phyloP scores from a whole-genome alignment of 2,113 vertebrate species.

The Paradoxurus hermaphroditus region DNA sequence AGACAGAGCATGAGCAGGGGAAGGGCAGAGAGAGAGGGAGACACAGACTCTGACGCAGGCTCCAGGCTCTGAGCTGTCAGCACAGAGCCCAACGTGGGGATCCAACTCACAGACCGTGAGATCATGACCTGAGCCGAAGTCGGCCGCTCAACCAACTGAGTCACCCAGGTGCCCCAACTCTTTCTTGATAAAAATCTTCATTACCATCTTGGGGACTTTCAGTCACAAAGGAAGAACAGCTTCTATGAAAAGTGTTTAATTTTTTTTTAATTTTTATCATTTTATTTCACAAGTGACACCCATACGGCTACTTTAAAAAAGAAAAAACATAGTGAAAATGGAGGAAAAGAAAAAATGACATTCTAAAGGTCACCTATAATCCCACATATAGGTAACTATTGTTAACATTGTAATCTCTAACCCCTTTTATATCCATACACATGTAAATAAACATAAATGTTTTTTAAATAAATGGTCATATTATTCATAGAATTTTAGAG shows the following conservation, averaged over 20 bases:
- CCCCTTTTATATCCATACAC: not conserved
- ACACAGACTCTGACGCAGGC: too few relatives aligned
- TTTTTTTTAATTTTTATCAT: not conserved
- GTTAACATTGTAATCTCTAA: not conserved
- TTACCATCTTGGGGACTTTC: not conserved
- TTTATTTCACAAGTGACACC: not conserved
- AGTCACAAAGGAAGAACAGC: not conserved
- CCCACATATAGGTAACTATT: not conserved
- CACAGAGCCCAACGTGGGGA: too few relatives aligned
- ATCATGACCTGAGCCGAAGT: too few relatives aligned
- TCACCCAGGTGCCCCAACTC: too few relatives aligned
- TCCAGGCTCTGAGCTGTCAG: too few relatives aligned
- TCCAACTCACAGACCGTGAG: too few relatives aligned
- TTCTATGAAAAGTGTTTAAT: not conserved
- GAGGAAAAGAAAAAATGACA: not conserved
- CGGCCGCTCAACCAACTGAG: too few relatives aligned
- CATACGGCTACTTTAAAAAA: not conserved
- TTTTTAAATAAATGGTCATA: not conserved
- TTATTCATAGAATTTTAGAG: not conserved
- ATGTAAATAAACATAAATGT: not conserved
- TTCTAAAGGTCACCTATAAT: not conserved
- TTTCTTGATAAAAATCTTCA: not conserved
- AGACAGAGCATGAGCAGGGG: too few relatives aligned
- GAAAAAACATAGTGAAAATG: not conserved
- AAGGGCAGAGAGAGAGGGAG: too few relatives aligned